Base-by-base conservation (phyloP, 2,888 invertebrate species). In the Syritta pipiens region DNA sequence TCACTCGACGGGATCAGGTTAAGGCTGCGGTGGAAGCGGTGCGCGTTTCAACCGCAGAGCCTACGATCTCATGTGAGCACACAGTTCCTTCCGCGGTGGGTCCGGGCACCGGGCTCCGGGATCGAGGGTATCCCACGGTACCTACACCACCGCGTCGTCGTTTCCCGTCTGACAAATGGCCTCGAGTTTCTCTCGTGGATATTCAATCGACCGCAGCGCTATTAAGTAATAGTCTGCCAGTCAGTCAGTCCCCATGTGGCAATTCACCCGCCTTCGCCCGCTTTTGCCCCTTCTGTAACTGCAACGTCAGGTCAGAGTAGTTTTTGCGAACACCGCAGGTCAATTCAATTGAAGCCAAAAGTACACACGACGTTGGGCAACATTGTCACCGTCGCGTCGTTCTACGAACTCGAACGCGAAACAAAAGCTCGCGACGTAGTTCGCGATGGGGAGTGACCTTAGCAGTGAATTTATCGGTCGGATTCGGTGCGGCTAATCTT, bases 281-380 rank as follows among this genome's bases (percentile, higher is more conserved):
- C n/a, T n/a, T n/a, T n/a, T n/a, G n/a, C n/a, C n/a, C n/a, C n/a
- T n/a, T n/a, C n/a, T n/a, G n/a, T n/a, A n/a, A n/a, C n/a, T n/a
- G 37, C 37, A 26, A 24, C 40, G 2, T 63, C 62, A 67, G 74
- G 79, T 69, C 75, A 62, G 17, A 62, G 44, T 28, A 30, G 28
- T 65, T 20, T 46, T 62, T 28, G 51, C 55, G 10, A 49, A 65
- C 28, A 59, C 19, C 42, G 55, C 49, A 62, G 75, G 75, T 79
- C 79, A 62, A 74, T 79, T 74, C 74, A 79, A 79, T 79, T 74
- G 60, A 63, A 74, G 62, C 24, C 74, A 68, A 44, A 74, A 60
- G 74, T 72, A 19, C 53, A 53, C 53, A 28, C 26, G 71, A 35
- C 53, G 26, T 12, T 22, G 37, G n/a, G 10, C 22, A 37, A 24